phyloP scores from a whole-genome alignment of 2,797 vertebrate species.

The Fistularia commersonii region DNA sequence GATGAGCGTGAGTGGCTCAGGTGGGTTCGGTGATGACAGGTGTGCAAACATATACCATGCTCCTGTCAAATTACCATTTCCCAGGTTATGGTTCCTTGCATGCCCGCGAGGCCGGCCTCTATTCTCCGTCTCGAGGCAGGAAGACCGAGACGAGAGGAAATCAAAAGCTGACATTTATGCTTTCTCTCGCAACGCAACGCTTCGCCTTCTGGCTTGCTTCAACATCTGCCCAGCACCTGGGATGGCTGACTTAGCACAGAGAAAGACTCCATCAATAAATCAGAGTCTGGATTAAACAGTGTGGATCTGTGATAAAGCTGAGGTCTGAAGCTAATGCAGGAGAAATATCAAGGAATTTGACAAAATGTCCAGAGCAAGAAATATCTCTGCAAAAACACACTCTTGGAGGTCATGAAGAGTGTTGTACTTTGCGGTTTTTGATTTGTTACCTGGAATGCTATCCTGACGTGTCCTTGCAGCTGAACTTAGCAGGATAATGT shows the following conservation, averaged over 20 bases:
- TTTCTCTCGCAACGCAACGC: conserved; percentile 32
- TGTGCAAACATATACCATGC: conserved; percentile 27
- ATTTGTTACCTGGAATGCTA: conserved; percentile 30
- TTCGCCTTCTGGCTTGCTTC: conserved; percentile 19
- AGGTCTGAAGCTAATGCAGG: conserved; percentile 37
- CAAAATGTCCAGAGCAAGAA: conserved; percentile 26
- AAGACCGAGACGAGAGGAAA: conserved; percentile 21
- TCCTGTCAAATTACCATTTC: conserved; percentile 56
- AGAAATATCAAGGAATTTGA: conserved; percentile 41
- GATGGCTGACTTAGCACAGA: conserved; percentile 13
- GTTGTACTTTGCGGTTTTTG: conserved; percentile 23
- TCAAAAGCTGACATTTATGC: conserved; percentile 40
- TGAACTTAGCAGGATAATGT: conserved; percentile 12
- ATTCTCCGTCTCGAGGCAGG: conserved; percentile 11
- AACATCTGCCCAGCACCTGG: conserved; percentile 70
- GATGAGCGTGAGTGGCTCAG: conserved; percentile 57
- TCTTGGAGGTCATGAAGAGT: conserved; percentile 18
- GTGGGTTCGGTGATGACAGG: conserved; percentile 48
- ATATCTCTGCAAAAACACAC: conserved; percentile 33
- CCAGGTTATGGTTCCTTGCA: conserved; percentile 26
- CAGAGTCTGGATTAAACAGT: conserved; percentile 52
- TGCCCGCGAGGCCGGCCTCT: conserved; percentile 25
- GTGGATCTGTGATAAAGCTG: conserved; percentile 45
- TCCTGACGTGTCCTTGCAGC: conserved; percentile 7
- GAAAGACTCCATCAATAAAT: conserved; percentile 56